Conservation (phyloP, 2,888 invertebrate genomes). For the Orthosia incerta region DNA sequence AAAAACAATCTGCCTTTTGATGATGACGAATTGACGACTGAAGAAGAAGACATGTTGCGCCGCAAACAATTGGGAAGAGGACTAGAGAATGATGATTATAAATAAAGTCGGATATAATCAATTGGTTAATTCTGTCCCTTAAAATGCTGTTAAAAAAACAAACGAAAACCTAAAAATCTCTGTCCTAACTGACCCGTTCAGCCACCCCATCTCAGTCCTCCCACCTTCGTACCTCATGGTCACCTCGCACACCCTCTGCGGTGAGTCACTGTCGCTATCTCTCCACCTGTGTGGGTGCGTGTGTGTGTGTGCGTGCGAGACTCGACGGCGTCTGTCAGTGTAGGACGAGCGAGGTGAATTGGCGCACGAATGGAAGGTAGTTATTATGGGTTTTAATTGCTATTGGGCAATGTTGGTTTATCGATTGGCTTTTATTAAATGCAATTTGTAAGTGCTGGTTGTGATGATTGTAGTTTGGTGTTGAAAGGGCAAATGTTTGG, state of each 20-base stretch:
- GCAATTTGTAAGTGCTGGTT: neutral
- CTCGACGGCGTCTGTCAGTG: conserved; percentile 80
- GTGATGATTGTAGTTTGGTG: neutral
- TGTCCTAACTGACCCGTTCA: conserved; percentile 1
- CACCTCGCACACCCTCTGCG: conserved; percentile 82
- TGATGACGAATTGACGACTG: no score
- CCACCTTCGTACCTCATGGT: conserved; percentile 71
- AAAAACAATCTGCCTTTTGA: no score
- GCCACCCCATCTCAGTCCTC: conserved; percentile 35
- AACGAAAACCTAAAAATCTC: neutral
- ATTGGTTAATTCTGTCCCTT: no score
- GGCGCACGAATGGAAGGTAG: conserved; percentile 50
- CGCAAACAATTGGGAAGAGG: no score
- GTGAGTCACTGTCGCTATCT: conserved; percentile 87
- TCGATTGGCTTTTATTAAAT: conserved; percentile 7
- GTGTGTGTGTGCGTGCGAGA: conserved; percentile 82
- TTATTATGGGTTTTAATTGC: conserved; percentile 45
- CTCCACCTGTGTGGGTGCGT: conserved; percentile 74
- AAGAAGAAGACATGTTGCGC: no score
- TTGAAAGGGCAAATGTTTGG: neutral
- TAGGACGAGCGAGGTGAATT: conserved; percentile 65
- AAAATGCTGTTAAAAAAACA: neutral
- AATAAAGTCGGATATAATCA: no score
- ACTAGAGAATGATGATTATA: no score
- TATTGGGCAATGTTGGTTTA: conserved; percentile 39